These are phyloP conservation scores for Trichomalopsis sarcophagae DNA, from an alignment of 1,140 invertebrate genomes.

Conservation along the genomic window DNA sequence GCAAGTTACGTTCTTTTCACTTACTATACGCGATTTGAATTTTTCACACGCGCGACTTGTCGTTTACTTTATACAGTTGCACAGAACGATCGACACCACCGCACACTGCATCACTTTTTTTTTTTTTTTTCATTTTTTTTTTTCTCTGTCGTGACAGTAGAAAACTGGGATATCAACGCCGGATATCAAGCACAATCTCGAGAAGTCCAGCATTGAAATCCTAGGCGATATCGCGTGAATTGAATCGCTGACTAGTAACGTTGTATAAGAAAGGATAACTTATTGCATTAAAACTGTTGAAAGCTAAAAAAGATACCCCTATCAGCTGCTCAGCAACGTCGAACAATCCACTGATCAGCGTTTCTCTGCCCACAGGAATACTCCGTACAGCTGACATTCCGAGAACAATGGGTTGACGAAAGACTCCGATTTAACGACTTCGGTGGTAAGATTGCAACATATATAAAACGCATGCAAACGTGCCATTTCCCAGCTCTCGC, in stretches of 20 bases:
- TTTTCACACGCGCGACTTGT: background rate
- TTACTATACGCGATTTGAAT: background rate
- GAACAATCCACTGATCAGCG: slow-evolving; percentile 38
- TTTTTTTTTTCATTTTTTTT: background rate
- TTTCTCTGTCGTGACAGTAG: background rate
- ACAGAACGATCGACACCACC: slow-evolving; percentile 16
- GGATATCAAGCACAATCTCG: background rate
- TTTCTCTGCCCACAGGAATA: slow-evolving; percentile 86
- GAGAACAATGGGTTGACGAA: slow-evolving; percentile 97
- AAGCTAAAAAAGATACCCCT: background rate
- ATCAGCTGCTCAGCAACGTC: background rate
- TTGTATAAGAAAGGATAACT: background rate
- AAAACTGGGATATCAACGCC: background rate
- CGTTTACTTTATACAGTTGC: background rate
- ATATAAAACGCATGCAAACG: background rate
- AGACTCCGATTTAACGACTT: slow-evolving; percentile 93
- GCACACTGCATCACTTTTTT: slow-evolving; percentile 25
- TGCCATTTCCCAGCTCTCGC: background rate
- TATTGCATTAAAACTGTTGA: slow-evolving; percentile 19
- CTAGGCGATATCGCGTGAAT: background rate
- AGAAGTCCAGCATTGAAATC: slow-evolving; percentile 17
- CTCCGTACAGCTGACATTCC: slow-evolving; percentile 95
- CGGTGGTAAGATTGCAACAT: slow-evolving; percentile 76
- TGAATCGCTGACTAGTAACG: background rate
- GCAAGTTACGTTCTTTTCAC: background rate